Percentiles rank a stretch among this genome's conserved stretches.
These are phyloP conservation scores for Matsumurasca onukii DNA, from an alignment of 1,140 invertebrate species.

Conservation along the genomic window DNA sequence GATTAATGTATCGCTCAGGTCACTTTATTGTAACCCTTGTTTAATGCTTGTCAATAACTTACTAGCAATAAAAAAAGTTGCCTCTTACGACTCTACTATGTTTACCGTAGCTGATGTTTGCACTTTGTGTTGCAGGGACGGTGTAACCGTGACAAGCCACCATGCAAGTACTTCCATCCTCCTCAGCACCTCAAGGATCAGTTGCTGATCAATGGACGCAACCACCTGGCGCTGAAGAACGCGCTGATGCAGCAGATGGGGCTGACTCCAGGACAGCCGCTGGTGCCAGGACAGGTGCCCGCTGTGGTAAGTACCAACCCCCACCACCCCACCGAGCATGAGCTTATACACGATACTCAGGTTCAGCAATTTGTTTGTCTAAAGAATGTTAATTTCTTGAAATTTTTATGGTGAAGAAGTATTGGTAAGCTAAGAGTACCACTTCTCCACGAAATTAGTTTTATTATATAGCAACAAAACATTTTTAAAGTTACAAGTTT, in stretches of 20 bases:
- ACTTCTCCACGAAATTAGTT: too few relatives aligned
- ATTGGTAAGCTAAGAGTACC: not conserved
- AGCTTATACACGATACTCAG: not conserved
- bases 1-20: too few relatives aligned
- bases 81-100: too few relatives aligned
- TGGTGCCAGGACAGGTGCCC: constrained; percentile 88
- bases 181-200: constrained; percentile 99
- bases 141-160: constrained; percentile 99
- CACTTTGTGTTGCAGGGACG: constrained; percentile 86
- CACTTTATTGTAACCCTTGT: too few relatives aligned
- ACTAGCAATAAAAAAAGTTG: too few relatives aligned
- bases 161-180: constrained; percentile 99
- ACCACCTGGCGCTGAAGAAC: constrained; percentile 98
- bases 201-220: constrained; percentile 98
- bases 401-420: not conserved
- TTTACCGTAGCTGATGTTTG: too few relatives aligned
- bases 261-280: constrained; percentile 78
- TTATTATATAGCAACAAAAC: not conserved
- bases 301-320: constrained; percentile 71
- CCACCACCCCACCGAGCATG: not conserved
- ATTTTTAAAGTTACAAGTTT: too few relatives aligned
- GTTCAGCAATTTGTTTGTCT: not conserved
- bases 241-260: constrained; percentile 96
- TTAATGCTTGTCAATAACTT: too few relatives aligned
- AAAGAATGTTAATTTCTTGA: not conserved